A percentile compares a stretch with the other conserved stretches of the same genome.
Evolutionary conservation across 2,797 vertebrate genomes (phyloP).

Genomic region (Oophaga sylvatica): DNA sequence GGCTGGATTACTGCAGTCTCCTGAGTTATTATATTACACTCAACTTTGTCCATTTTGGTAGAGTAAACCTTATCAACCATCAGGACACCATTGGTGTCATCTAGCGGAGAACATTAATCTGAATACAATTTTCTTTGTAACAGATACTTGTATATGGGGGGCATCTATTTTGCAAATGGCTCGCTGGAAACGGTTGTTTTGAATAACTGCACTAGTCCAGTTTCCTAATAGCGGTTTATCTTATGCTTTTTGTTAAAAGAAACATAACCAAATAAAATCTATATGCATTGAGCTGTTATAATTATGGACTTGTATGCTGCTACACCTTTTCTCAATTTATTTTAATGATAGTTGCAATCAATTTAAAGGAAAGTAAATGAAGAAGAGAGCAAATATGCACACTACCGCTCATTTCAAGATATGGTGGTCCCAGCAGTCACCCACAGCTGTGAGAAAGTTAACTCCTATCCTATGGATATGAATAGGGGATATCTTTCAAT

Average conservation of each 20-base stretch:
- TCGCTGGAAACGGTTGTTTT: not conserved
- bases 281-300: not conserved
- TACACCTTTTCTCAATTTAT: not conserved
- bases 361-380: not conserved
- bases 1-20: constrained; percentile 19
- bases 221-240: not conserved
- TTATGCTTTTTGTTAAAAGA: not conserved
- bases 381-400: no score
- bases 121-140: constrained; percentile 30
- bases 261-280: no score
- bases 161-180: not conserved
- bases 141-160: not conserved
- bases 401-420: no score
- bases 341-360: not conserved
- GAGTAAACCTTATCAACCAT: constrained; percentile 17
- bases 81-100: constrained; percentile 2
- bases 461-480: no score
- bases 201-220: not conserved
- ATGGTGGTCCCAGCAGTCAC: no score
- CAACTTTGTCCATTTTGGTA: constrained; percentile 40
- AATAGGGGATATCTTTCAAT: no score
- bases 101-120: not conserved
- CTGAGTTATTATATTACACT: constrained; percentile 40
- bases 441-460: no score
- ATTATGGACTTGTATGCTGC: not conserved